These are phyloP conservation scores for Toxotes chatareus DNA, from an alignment of 2,113 vertebrate genomes.

Conservation along the genomic window DNA sequence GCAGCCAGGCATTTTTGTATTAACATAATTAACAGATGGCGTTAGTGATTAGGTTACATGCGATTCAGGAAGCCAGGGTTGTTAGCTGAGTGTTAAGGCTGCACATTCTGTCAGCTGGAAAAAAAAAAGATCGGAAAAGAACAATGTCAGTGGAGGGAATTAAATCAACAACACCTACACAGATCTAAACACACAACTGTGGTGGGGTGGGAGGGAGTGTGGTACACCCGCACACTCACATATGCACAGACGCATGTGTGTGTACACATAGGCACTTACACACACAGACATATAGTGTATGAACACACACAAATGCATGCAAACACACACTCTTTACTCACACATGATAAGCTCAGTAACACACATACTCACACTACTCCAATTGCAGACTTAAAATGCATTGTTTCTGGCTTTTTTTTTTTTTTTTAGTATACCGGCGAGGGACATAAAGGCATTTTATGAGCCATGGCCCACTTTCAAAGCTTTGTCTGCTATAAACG, in stretches of 20 bases:
- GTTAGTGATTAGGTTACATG: conserved; percentile 84
- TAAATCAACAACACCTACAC: conserved; percentile 78
- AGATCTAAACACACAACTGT: conserved; percentile 63
- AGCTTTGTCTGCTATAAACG: conserved; percentile 78
- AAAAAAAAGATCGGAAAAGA: conserved; percentile 72
- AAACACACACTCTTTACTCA: conserved; percentile 40
- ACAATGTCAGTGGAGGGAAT: conserved; percentile 74
- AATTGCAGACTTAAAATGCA: conserved; percentile 75
- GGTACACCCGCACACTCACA: conserved; percentile 33
- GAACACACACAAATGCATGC: conserved; percentile 7
- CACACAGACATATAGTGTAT: conserved; percentile 13
- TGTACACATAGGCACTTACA: conserved; percentile 19
- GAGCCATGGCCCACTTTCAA: conserved; percentile 81
- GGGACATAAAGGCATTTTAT: conserved; percentile 78
- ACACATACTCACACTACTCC: conserved; percentile 55
- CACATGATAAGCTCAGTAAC: conserved; percentile 63
- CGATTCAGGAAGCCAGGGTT: conserved; percentile 80
- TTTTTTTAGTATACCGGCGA: conserved; percentile 65
- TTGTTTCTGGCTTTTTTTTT: conserved; percentile 71
- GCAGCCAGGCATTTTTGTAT: conserved; percentile 81
- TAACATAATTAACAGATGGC: conserved; percentile 87
- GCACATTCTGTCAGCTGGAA: conserved; percentile 72
- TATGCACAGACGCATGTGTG: conserved; percentile 41
- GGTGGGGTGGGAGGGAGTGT: conserved; percentile 26
- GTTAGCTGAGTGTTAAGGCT: conserved; percentile 79